Conservation (phyloP, 2,113 vertebrate species). For the Nematolebias whitei region DNA sequence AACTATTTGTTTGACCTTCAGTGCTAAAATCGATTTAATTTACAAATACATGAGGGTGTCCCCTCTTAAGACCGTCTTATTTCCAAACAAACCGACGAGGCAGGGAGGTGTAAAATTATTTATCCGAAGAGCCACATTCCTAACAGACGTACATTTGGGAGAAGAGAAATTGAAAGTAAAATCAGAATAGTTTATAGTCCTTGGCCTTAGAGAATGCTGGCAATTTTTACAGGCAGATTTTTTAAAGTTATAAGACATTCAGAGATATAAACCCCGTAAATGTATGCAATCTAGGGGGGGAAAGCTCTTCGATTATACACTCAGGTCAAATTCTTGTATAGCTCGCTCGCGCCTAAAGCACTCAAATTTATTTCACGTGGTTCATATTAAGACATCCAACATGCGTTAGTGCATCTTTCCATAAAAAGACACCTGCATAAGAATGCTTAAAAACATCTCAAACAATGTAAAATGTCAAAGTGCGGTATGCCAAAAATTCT, state of each 20-base stretch:
- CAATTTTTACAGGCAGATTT: slow-evolving; percentile 34
- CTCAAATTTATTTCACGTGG: slow-evolving; percentile 54
- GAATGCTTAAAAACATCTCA: slow-evolving; percentile 78
- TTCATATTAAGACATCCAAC: slow-evolving; percentile 78
- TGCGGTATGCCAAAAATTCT: slow-evolving; percentile 78
- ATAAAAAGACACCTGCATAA: slow-evolving; percentile 73
- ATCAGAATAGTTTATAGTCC: slow-evolving; percentile 31
- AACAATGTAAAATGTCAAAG: slow-evolving; percentile 82
- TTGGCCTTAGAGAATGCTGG: slow-evolving; percentile 43
- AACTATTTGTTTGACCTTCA: slow-evolving; percentile 12
- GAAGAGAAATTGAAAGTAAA: slow-evolving; percentile 32
- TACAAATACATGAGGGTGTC: slow-evolving; percentile 13
- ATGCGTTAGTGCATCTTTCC: slow-evolving; percentile 74
- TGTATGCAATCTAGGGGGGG: slow-evolving; percentile 47
- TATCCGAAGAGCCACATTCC: slow-evolving; percentile 54
- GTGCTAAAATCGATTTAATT: slow-evolving; percentile 37
- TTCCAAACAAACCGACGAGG: slow-evolving; percentile 23
- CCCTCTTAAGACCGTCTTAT: slow-evolving; percentile 50
- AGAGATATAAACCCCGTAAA: slow-evolving; percentile 9
- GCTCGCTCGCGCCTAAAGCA: slow-evolving; percentile 67
- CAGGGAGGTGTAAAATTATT: slow-evolving; percentile 18
- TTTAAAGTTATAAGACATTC: slow-evolving; percentile 32
- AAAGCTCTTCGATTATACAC: slow-evolving; percentile 47
- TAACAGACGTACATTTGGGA: slow-evolving; percentile 41
- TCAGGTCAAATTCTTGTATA: slow-evolving; percentile 51